Percentiles rank a stretch among this genome's conserved stretches.
These are phyloP conservation scores for Globodera ellingtonae DNA, from an alignment of 1,140 invertebrate genomes.

Conservation along the genomic window DNA sequence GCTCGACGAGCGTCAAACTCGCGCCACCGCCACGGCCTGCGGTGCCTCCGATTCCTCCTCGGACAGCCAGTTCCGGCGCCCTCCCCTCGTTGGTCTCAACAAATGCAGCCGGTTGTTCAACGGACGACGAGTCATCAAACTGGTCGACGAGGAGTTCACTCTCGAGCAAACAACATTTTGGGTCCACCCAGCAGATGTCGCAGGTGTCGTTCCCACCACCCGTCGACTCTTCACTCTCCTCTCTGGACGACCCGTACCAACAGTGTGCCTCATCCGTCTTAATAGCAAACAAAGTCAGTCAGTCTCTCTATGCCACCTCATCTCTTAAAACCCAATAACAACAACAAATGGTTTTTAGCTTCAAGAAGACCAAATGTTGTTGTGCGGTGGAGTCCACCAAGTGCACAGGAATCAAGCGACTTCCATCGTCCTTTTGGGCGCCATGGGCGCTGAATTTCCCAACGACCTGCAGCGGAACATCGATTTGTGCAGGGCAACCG, in stretches of 20 bases:
- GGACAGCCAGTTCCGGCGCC: slow-evolving; percentile 7
- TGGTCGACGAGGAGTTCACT: background rate
- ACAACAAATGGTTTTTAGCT: slow-evolving; percentile 12
- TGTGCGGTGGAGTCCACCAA: slow-evolving; percentile 69
- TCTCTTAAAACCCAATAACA: slow-evolving; percentile 25
- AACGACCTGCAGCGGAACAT: slow-evolving; percentile 72
- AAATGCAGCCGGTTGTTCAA: background rate
- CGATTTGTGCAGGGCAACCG: slow-evolving; percentile 57
- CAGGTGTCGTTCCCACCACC: background rate
- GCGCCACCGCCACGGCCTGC: slow-evolving; percentile 11
- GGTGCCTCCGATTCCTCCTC: slow-evolving; percentile 22
- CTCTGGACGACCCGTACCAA: slow-evolving; percentile 18
- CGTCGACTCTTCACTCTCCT: slow-evolving; percentile 19
- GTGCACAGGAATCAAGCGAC: slow-evolving; percentile 92
- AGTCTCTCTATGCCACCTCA: background rate
- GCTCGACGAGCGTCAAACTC: background rate
- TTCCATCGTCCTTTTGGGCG: slow-evolving; percentile 90
- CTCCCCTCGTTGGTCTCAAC: slow-evolving; percentile 6
- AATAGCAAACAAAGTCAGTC: slow-evolving; percentile 1
- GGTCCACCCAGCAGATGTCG: background rate
- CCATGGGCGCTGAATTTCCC: slow-evolving; percentile 93
- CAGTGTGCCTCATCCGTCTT: background rate
- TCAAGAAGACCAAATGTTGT: slow-evolving; percentile 31
- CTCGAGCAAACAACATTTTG: background rate
- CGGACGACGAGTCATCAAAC: background rate